These are phyloP conservation scores for Antennarius striatus DNA, from an alignment of 2,113 vertebrate genomes.

Conservation along the genomic window DNA sequence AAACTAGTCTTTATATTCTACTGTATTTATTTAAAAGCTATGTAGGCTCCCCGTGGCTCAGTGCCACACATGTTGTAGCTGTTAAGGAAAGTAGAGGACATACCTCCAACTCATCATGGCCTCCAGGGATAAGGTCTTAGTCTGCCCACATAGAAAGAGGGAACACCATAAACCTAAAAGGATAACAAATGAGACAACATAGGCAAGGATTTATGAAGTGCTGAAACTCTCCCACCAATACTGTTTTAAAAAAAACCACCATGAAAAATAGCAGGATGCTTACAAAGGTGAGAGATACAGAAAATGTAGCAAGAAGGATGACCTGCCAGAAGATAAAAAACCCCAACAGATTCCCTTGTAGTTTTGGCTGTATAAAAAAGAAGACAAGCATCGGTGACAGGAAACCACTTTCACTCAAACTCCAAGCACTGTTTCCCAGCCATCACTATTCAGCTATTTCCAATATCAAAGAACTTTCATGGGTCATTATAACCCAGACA, in stretches of 20 bases:
- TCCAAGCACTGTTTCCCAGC: conserved; percentile 36
- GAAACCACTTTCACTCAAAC: conserved; percentile 39
- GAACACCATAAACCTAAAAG: conserved; percentile 56
- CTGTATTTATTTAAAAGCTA: conserved; percentile 35
- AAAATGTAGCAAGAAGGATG: conserved; percentile 47
- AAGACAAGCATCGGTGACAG: conserved; percentile 12
- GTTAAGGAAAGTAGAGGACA: conserved; percentile 47
- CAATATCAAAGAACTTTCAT: conserved; percentile 59
- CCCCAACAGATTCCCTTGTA: conserved; percentile 18
- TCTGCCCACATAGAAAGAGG: conserved; percentile 51
- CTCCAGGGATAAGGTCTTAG: conserved; percentile 50
- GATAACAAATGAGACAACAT: conserved; percentile 71
- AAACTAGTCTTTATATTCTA: conserved; percentile 4
- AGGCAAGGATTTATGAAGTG: conserved; percentile 74
- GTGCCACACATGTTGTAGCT: conserved; percentile 59
- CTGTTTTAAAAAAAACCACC: conserved; percentile 31
- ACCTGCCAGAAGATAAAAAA: conserved; percentile 32
- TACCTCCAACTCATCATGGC: conserved; percentile 38
- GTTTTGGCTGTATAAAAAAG: conserved; percentile 22
- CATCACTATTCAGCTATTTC: conserved; percentile 50
- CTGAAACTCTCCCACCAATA: conserved; percentile 62
- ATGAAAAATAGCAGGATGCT: conserved; percentile 63
- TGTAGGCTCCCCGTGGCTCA: conserved; percentile 38
- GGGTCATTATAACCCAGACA: conserved; percentile 64
- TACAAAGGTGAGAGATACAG: conserved; percentile 54